A percentile compares a stretch with the other conserved stretches of the same genome.
Evolutionary conservation across 1,140 invertebrate genomes (phyloP).

Genomic region (Acromyrmex heyeri): DNA sequence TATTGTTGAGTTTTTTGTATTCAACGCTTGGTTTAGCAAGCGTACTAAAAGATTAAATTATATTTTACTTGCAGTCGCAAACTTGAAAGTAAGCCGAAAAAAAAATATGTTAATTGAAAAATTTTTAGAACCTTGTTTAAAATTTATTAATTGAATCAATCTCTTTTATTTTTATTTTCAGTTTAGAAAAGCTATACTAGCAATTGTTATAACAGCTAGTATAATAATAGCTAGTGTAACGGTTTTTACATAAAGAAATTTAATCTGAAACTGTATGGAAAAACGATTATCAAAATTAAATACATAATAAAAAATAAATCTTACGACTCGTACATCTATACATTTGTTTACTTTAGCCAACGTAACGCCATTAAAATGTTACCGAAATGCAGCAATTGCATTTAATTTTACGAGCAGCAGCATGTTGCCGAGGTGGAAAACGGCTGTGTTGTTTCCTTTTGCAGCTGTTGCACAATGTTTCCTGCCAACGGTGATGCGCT

Average conservation of each 20-base stretch:
- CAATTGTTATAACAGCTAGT: not conserved
- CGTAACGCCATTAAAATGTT: not conserved
- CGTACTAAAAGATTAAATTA: slow-evolving; percentile 11
- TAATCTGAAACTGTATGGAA: not conserved
- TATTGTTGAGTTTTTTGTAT: not conserved
- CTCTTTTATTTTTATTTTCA: not conserved
- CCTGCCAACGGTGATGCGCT: slow-evolving; percentile 40
- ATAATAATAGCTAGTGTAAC: too few relatives aligned
- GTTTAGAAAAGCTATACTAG: not conserved
- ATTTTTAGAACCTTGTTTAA: not conserved
- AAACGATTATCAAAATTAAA: not conserved
- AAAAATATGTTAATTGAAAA: not conserved
- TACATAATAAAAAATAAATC: not conserved
- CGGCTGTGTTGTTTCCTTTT: slow-evolving; percentile 57
- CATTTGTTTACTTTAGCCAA: slow-evolving; percentile 7
- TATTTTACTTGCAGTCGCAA: not conserved
- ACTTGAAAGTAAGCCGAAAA: not conserved
- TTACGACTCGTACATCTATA: not conserved
- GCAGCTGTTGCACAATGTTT: slow-evolving; percentile 56
- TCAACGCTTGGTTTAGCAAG: not conserved
- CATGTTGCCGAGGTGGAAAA: slow-evolving; percentile 50
- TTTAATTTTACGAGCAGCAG: slow-evolving; percentile 49
- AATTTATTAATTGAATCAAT: not conserved
- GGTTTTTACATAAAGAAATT: slow-evolving; percentile 2
- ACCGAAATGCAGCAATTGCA: slow-evolving; percentile 43